A percentile compares a stretch with the other conserved stretches of the same genome.
phyloP scores from a whole-genome alignment of 2,797 vertebrate species.

The Potorous gilbertii region DNA sequence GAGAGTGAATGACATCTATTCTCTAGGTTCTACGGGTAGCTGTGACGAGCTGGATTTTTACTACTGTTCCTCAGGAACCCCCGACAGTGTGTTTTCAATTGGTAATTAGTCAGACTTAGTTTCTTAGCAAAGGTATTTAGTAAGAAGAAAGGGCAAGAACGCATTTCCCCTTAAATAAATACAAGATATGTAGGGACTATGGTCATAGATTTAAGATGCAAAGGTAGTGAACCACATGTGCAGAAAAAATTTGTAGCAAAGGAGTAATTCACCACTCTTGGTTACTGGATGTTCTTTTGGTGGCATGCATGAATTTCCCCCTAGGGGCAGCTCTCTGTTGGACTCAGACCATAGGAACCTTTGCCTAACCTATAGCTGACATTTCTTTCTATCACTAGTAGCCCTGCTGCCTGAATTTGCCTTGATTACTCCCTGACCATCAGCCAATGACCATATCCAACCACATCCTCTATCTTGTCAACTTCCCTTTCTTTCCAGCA shows the following conservation, averaged over 20 bases:
- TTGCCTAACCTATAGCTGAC: not conserved
- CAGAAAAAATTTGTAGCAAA: not conserved
- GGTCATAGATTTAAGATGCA: not conserved
- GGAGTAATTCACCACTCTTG: not conserved
- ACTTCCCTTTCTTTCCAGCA: not conserved
- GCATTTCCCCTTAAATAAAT: not conserved
- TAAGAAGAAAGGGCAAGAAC: not conserved
- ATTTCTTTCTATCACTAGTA: not conserved
- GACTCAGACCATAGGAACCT: not conserved
- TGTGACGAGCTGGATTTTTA: not conserved
- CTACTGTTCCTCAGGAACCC: not conserved
- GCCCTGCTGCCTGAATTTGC: not conserved
- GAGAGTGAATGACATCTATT: too few relatives aligned
- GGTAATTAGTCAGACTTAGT: not conserved
- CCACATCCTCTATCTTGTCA: not conserved
- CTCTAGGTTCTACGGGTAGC: too few relatives aligned
- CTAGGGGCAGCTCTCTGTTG: not conserved
- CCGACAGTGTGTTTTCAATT: not conserved
- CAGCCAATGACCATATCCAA: not conserved
- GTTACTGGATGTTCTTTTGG: not conserved
- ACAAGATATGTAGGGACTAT: not conserved
- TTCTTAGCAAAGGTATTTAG: not conserved
- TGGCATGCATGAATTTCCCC: not conserved
- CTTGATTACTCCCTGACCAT: not conserved
- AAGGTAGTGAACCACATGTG: not conserved